A percentile compares a stretch with the other conserved stretches of the same genome.
phyloP scores from a whole-genome alignment of 2,797 vertebrate species.

The Neostethus bicornis region DNA sequence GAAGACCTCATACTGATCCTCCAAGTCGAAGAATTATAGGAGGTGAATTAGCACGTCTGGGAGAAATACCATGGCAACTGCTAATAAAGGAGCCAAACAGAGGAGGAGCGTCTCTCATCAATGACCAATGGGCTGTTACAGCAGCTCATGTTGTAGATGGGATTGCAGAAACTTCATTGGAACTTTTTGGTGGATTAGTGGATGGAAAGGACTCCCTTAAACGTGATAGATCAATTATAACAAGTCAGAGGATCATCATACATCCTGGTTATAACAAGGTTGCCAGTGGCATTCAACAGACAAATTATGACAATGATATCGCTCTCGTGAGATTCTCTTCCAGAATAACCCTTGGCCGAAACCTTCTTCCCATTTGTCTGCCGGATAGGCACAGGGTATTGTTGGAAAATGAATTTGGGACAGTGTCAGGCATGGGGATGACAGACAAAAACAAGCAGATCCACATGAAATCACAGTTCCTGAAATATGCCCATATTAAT shows the following conservation, averaged over 20 bases:
- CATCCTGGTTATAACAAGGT: slow-evolving; percentile 72
- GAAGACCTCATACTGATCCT: slow-evolving; percentile 62
- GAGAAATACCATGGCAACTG: slow-evolving; percentile 90
- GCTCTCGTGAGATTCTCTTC: slow-evolving; percentile 83
- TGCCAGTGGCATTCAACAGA: accelerated
- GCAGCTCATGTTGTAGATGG: slow-evolving; percentile 87
- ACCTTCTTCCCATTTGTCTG: slow-evolving; percentile 86
- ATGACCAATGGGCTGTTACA: slow-evolving; percentile 90
- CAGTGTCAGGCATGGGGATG: slow-evolving; percentile 84
- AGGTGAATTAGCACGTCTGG: slow-evolving; percentile 61
- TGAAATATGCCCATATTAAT: slow-evolving; percentile 63
- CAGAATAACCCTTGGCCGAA: slow-evolving; percentile 78
- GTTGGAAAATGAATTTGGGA: slow-evolving; percentile 59
- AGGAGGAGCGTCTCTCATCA: slow-evolving; percentile 87
- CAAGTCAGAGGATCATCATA: slow-evolving; percentile 76
- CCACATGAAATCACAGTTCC: accelerated
- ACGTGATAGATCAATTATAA: slow-evolving; percentile 24
- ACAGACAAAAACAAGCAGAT: accelerated
- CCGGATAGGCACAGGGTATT: slow-evolving; percentile 65
- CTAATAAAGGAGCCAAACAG: slow-evolving; percentile 22
- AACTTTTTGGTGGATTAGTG: slow-evolving; percentile 50
- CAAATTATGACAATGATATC: slow-evolving; percentile 86
- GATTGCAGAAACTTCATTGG: accelerated
- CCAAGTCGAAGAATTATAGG: slow-evolving; percentile 79
- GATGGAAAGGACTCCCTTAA: background rate